Base-by-base conservation (phyloP, 2,113 vertebrate species). In the Triplophysa tibetana region DNA sequence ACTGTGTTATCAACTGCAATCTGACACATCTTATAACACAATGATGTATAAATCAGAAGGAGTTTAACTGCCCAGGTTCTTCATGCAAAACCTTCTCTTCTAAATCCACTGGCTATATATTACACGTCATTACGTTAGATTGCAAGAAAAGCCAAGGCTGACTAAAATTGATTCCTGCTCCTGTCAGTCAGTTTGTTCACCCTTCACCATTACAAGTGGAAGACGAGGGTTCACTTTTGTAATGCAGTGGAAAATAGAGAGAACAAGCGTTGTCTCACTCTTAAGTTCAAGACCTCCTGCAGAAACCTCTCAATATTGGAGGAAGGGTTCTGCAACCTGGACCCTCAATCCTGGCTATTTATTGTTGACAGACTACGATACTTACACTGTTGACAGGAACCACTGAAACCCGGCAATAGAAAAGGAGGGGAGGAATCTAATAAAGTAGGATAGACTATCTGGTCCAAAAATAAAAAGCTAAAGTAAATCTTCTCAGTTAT, bases 131-230 rank as follows among this genome's bases (percentile, higher is more conserved):
- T 83, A 80, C 45, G 74, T 26, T 54, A 74, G 73, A 72, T 80
- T 77, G 66, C 66, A n/a, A 54, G 70, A 60, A 77, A 66, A 73
- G 50, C 60, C 73, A 66, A 23, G 82, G 66, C 70, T 80, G 82
- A 67, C 61, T 83, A 66, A 67, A 80, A 80, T 75, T 58, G 60
- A 72, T 77, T 29, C 48, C 66, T 14, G 6, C 45, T 70, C 38
- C 45, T 52, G 60, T 61, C 66, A 29, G 65, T 79, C 72, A 83
- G 56, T 64, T 72, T 56, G 58, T 50, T 54, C 54, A 58, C 26
- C 52, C 61, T 14, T 69, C 21, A 80, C 69, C 54, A 7, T 64
- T 65, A 68, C 50, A 82, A 78, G 50, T 62, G 48, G 54, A 68
- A 11, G 33, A 19, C 52, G n/a, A 76, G 58, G 24, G n/a, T 19